Evolutionary conservation across 2,888 invertebrate species (phyloP), one percentile per base, ranked within the genome.

Genomic region (Microplitis manilae): DNA sequence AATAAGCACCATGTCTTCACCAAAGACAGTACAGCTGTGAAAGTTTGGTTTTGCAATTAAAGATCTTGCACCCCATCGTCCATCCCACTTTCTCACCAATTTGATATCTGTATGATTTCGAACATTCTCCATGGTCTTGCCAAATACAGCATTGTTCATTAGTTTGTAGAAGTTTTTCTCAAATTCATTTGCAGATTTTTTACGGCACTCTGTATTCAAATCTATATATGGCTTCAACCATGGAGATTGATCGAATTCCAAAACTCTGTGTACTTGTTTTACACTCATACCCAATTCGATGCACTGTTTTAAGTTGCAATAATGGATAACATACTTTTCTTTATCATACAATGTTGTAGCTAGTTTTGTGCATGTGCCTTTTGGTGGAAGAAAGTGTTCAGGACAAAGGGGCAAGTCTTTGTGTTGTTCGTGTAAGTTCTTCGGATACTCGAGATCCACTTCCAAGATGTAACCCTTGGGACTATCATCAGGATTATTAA

Each of bases 351-450:
- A 50, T 50, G 50, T 50, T 7, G 50, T 50, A 9, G 50, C 50
- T 50, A 50, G 50, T 50, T 50, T 50, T 8, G 9, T 9, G 13
- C 50, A 50, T 20, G 20, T 20, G 1, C 20, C 20, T 2, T 50
- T 50, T 50, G 13, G 50, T 50, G 50, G 50, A 0, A 50, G 8
- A 50, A 50, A 50, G 9, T 50, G 83, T 75, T 88, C 82, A 0
- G 85, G 77, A 71, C 86, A 87, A 77, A 88, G 85, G 4, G 86
- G 87, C 5, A 87, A 80, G 79, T 88, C 87, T 61, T 83, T 83
- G 75, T 89, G 87, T 2, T 39, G 5, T 74, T 87, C 84, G 76
- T 87, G 87, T 41, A 87, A 65, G 5, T 77, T 20, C 39, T 62
- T 6, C 5, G 75, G 74, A 61, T 78, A 79, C 41, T 79, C 75